These are phyloP conservation scores for Lophotis ruficrista DNA, from an alignment of 2,113 vertebrate species.

Conservation along the genomic window DNA sequence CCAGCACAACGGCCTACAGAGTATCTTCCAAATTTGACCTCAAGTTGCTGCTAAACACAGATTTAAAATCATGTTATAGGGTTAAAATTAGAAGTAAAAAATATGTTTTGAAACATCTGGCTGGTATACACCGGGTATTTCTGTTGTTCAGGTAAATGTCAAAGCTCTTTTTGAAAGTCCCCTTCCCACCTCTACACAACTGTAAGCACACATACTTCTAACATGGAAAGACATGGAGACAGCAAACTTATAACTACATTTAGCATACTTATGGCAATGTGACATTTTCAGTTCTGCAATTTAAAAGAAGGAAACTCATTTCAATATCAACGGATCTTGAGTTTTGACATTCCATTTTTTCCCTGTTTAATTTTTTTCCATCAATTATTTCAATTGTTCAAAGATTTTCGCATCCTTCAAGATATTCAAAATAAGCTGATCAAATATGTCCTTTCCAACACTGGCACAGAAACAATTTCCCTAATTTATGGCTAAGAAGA, in stretches of 20 bases:
- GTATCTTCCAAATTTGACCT: background rate
- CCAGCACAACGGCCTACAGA: background rate
- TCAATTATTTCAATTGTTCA: background rate
- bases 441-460: background rate
- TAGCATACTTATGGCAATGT: background rate
- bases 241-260: background rate
- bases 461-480: background rate
- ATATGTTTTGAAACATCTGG: background rate
- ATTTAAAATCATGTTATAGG: background rate
- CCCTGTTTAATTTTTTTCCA: background rate
- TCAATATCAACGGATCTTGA: background rate
- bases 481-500: background rate
- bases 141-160: background rate
- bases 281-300: background rate
- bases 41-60: background rate
- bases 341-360: background rate
- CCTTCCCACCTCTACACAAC: background rate
- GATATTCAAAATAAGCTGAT: background rate
- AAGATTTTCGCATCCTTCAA: background rate
- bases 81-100: background rate
- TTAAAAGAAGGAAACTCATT: background rate
- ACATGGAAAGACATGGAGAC: background rate
- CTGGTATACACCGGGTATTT: background rate
- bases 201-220: background rate
- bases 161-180: background rate